These are phyloP conservation scores for Pogonomyrmex californicus DNA, from an alignment of 1,140 invertebrate genomes.

Conservation along the genomic window DNA sequence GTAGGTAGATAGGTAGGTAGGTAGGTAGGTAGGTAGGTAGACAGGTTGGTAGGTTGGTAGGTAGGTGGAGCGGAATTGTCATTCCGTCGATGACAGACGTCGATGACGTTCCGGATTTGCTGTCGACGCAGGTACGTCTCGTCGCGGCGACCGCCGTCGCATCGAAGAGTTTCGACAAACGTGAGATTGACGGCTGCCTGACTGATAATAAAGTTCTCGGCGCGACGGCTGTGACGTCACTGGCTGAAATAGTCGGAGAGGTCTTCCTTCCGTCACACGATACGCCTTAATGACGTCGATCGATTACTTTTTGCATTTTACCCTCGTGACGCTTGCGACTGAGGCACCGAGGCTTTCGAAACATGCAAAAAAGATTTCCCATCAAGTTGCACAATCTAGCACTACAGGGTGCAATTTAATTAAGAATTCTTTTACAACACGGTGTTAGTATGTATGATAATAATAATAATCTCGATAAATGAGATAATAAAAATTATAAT, in stretches of 20 bases:
- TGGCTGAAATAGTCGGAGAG: background rate
- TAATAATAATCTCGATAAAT: background rate
- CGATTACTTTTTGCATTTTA: background rate
- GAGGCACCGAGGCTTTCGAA: background rate
- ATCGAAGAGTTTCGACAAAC: conserved; percentile 33
- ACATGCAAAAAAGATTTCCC: background rate
- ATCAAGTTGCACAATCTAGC: background rate
- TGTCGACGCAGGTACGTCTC: conserved; percentile 19
- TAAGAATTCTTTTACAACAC: background rate
- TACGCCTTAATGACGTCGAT: background rate
- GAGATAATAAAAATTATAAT: background rate
- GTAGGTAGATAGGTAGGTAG: conserved; percentile 21
- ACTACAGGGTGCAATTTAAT: background rate
- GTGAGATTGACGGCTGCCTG: background rate
- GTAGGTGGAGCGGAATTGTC: conserved; percentile 43
- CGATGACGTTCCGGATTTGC: conserved; percentile 9
- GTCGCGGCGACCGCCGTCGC: background rate
- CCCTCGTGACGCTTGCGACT: background rate
- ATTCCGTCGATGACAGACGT: conserved; percentile 26
- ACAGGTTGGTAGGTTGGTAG: background rate
- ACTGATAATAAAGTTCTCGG: conserved; percentile 40
- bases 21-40: no score
- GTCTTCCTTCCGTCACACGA: background rate
- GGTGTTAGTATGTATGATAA: background rate
- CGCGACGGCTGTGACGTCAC: conserved; percentile 16